Base-by-base conservation (phyloP, 2,113 vertebrate genomes). In the Hippoglossus stenolepis region DNA sequence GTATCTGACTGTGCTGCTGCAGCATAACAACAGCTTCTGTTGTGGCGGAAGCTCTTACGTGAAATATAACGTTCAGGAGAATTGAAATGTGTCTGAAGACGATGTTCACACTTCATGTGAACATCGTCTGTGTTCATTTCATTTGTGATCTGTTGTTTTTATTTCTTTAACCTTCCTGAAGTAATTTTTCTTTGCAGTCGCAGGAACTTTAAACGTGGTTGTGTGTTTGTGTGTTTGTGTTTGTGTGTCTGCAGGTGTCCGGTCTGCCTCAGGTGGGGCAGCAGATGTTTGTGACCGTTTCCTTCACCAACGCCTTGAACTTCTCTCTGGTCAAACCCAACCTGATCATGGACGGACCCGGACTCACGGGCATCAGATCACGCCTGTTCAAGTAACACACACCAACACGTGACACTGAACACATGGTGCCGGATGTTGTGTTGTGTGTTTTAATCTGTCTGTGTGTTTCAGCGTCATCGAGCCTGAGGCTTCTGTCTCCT, bases 261-360 rank as follows among this genome's bases (percentile, higher is more conserved):
- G 82, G 80, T 0, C 0, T 0, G 0, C 57, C 78, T 10, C 57
- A 10, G 56, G 66, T 91, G 23, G 15, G 70, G 2, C 59, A 66
- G 18, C n/a, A 85, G 6, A 93, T 94, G 89, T 79, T 73, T 2
- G 92, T 94, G 65, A 92, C 43, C 0, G 91, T 97, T 23, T 89
- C 95, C 77, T 98, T 98, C 89, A 95, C 91, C 79, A 98, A 98
- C 65, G 92, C 94, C 21, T 84, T 95, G 67, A 83, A 77, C 59
- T 89, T 95, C 71, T 24, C 72, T 0, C 91, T 98, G 65, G 11
- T 72, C 2, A 83, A 96, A 0, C 87, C 95, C 35, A 54, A 5
- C 0, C 60, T 98, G 13, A 79, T 84, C 61, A 81, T 97, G 0
- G 97, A 97, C 75, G 96, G 96, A 47, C 88, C 96, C 0, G 94